Evolutionary conservation across 2,888 invertebrate genomes (phyloP).

Genomic region (Tenthredo mesomela): DNA sequence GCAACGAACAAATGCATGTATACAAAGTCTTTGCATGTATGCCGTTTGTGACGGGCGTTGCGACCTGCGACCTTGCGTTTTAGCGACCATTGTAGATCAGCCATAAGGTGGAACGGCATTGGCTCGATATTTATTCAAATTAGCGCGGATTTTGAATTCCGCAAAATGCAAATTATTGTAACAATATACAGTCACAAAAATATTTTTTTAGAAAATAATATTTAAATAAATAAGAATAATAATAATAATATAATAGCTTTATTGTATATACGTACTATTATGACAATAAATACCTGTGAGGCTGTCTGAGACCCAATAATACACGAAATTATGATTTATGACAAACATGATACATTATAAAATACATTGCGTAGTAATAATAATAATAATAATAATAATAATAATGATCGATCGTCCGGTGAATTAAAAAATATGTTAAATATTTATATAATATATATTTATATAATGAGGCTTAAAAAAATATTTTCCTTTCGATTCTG

Average conservation of each 20-base stretch:
- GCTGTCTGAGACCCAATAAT: constrained; percentile 12
- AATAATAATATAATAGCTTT: constrained; percentile 33
- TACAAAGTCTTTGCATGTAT: too few species aligned
- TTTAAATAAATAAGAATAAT: not conserved
- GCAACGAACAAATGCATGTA: too few species aligned
- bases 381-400: constrained; percentile 18
- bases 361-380: constrained; percentile 25
- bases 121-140: not conserved
- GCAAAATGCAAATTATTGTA: not conserved
- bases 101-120: not conserved
- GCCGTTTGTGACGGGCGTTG: too few species aligned
- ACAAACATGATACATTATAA: constrained; percentile 36
- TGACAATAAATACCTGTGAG: constrained; percentile 37
- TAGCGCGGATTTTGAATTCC: not conserved
- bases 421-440: not conserved
- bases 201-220: not conserved
- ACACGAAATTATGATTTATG: constrained; percentile 29
- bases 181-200: too few species aligned
- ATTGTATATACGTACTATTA: constrained; percentile 21
- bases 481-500: constrained; percentile 26
- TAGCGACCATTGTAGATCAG: too few species aligned
- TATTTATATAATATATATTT: not conserved
- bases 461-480: constrained; percentile 31
- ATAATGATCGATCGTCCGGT: constrained; percentile 21
- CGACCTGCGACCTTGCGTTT: too few species aligned